Evolutionary conservation across 2,797 vertebrate genomes (phyloP).

Genomic region (Astyanax mexicanus): DNA sequence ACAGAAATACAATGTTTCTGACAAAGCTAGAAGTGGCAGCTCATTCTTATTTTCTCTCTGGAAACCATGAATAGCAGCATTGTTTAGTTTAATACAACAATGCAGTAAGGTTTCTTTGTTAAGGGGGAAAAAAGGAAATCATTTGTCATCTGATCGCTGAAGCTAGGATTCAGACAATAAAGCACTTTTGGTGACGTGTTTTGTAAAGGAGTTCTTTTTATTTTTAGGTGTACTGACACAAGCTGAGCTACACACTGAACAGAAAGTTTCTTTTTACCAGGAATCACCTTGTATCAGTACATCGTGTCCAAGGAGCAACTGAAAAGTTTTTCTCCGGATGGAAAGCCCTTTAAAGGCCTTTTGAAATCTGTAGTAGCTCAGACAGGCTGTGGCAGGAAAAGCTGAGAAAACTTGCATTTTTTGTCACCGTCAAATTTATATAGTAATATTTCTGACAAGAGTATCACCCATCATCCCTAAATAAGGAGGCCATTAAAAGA

Average conservation of each 20-base stretch:
- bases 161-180: background rate
- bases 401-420: slow-evolving; percentile 28
- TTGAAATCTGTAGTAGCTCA: background rate
- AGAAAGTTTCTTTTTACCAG: background rate
- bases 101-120: slow-evolving; percentile 1
- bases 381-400: slow-evolving; percentile 2
- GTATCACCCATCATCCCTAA: background rate
- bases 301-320: background rate
- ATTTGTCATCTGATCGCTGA: slow-evolving; percentile 16
- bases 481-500: background rate
- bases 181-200: background rate
- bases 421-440: background rate
- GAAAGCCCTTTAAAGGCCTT: background rate
- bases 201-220: slow-evolving; percentile 1
- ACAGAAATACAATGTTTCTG: background rate
- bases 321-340: slow-evolving; percentile 12
- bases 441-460: slow-evolving; percentile 25
- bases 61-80: slow-evolving; percentile 17
- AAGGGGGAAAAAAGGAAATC: background rate
- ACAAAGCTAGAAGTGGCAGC: background rate
- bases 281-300: background rate
- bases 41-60: background rate
- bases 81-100: background rate
- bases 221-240: slow-evolving; percentile 18
- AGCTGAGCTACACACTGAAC: slow-evolving; percentile 6